These are phyloP conservation scores for Anorthoa munda DNA, from an alignment of 2,888 invertebrate genomes.

Conservation along the genomic window DNA sequence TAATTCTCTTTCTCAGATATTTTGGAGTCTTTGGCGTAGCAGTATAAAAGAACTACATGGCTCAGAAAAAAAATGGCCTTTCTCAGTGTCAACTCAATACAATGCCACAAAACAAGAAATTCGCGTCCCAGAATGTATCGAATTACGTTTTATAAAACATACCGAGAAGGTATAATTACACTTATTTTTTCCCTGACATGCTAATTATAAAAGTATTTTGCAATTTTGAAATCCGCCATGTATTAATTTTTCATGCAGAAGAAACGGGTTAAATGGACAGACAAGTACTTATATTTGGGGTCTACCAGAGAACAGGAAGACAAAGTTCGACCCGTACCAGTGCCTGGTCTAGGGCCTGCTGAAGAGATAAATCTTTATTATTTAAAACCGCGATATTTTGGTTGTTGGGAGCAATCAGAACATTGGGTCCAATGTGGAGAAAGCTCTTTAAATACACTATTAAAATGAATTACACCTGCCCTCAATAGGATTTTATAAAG, in stretches of 20 bases:
- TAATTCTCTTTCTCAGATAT: slow-evolving; percentile 80
- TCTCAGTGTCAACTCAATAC: slow-evolving; percentile 33
- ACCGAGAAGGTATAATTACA: slow-evolving; percentile 38
- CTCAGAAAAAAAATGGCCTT: slow-evolving; percentile 60
- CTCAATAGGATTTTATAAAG: no score
- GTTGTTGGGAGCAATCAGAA: slow-evolving; percentile 78
- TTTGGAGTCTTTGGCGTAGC: slow-evolving; percentile 92
- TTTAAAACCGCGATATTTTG: slow-evolving; percentile 79
- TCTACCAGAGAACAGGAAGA: slow-evolving; percentile 80
- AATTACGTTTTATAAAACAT: slow-evolving; percentile 55
- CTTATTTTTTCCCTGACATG: neutral
- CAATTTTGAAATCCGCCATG: neutral
- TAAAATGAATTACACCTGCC: slow-evolving; percentile 11
- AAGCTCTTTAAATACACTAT: slow-evolving; percentile 55
- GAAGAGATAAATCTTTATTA: slow-evolving; percentile 78
- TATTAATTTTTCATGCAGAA: slow-evolving; percentile 25
- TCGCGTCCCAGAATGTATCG: slow-evolving; percentile 39
- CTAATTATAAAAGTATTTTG: neutral
- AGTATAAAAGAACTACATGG: slow-evolving; percentile 83
- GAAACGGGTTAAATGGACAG: slow-evolving; percentile 82
- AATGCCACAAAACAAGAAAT: slow-evolving; percentile 23
- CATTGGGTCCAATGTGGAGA: slow-evolving; percentile 79
- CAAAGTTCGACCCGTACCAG: slow-evolving; percentile 73
- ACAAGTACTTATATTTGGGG: slow-evolving; percentile 91
- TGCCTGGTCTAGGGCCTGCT: slow-evolving; percentile 75